Conservation (phyloP, 1,140 invertebrate species). For the Eulimnadia texana region DNA sequence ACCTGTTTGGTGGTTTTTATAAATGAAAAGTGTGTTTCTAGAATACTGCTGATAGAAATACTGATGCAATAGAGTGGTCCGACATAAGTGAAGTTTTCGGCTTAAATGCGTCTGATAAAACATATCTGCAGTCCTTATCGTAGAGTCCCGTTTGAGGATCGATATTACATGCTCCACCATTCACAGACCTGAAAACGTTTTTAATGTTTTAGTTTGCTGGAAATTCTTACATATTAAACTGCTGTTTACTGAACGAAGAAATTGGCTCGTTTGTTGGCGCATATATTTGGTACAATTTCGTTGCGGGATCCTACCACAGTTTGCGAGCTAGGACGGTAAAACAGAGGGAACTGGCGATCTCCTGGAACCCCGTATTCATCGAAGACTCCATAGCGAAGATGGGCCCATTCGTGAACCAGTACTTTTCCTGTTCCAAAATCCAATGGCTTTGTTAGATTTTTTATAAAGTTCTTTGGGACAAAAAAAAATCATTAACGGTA, state of each 20-base stretch:
- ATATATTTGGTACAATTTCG: background rate
- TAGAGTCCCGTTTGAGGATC: background rate
- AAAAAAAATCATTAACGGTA: background rate
- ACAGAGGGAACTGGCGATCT: slow-evolving; percentile 24
- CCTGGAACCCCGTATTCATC: slow-evolving; percentile 30
- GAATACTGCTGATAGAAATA: background rate
- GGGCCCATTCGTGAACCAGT: slow-evolving; percentile 34
- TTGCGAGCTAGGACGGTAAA: no score
- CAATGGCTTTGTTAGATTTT: background rate
- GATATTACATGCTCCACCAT: background rate
- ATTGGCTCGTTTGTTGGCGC: background rate
- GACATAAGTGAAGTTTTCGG: background rate
- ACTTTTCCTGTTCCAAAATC: slow-evolving; percentile 24
- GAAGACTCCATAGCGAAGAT: slow-evolving; percentile 34
- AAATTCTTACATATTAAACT: no score
- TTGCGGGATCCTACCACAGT: background rate
- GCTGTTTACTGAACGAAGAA: no score
- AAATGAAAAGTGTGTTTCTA: background rate
- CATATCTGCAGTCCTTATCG: background rate
- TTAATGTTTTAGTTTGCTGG: background rate
- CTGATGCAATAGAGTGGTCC: background rate
- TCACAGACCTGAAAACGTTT: background rate
- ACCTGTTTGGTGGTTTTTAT: slow-evolving; percentile 3
- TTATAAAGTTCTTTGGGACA: background rate
- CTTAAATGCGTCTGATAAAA: background rate